Percentiles rank a stretch among this genome's conserved stretches.
phyloP scores from a whole-genome alignment of 2,888 invertebrate genomes.

The Melanophora roralis region DNA sequence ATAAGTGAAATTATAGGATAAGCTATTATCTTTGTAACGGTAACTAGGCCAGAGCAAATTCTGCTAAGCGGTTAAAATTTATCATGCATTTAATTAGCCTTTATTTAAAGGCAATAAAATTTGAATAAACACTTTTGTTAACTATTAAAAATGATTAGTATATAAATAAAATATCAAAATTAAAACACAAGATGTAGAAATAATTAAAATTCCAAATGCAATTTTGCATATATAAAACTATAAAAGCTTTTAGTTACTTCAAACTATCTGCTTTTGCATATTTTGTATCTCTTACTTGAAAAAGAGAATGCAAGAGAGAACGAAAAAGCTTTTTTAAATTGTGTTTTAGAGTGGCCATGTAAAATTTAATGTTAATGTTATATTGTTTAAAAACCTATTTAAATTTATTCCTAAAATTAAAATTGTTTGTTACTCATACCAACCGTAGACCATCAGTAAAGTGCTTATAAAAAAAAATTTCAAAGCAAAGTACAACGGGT shows the following conservation, averaged over 20 bases:
- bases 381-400: too few species aligned
- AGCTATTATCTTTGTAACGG: constrained; percentile 24
- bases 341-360: background rate
- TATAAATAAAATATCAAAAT: background rate
- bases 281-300: background rate
- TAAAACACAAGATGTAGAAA: background rate
- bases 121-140: too few species aligned
- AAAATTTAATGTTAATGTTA: too few species aligned
- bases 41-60: background rate
- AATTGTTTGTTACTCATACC: too few species aligned
- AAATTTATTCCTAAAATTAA: too few species aligned
- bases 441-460: too few species aligned
- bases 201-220: constrained; percentile 32
- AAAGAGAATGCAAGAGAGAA: background rate
- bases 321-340: background rate
- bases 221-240: too few species aligned
- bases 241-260: too few species aligned
- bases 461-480: too few species aligned
- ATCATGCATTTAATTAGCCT: background rate
- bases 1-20: background rate
- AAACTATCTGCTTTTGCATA: constrained; percentile 43
- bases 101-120: background rate
- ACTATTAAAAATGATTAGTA: too few species aligned
- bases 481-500: background rate
- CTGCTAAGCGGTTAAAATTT: background rate